A percentile compares a stretch with the other conserved stretches of the same genome.
phyloP scores from a whole-genome alignment of 2,113 vertebrate species.

The Apeltes quadracus region DNA sequence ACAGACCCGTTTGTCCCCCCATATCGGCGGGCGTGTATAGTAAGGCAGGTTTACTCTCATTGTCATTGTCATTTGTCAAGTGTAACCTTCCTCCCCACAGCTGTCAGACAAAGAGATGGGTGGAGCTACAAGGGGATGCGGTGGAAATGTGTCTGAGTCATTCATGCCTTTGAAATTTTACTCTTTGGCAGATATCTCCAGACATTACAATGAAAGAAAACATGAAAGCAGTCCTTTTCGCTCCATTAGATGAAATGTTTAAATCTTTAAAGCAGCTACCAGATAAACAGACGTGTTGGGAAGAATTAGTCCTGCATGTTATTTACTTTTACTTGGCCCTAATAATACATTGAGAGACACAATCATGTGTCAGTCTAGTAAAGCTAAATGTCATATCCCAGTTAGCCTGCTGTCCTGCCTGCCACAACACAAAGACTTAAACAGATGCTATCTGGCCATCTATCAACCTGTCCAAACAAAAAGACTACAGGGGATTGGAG shows the following conservation, averaged over 20 bases:
- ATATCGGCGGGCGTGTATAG: too few species aligned
- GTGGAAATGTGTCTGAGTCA: background rate
- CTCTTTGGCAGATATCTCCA: background rate
- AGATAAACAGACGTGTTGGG: background rate
- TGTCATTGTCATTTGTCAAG: too few species aligned
- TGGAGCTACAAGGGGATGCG: background rate
- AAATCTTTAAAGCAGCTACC: background rate
- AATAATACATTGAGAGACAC: slow-evolving; percentile 9
- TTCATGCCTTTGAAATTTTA: background rate
- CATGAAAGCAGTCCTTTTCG: background rate
- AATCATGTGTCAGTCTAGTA: slow-evolving; percentile 18
- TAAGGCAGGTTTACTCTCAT: too few species aligned
- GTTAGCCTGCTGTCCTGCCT: slow-evolving; percentile 28
- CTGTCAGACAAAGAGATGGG: slow-evolving; percentile 4
- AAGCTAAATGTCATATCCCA: slow-evolving; percentile 28
- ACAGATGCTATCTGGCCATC: slow-evolving; percentile 67
- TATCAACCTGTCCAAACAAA: slow-evolving; percentile 71
- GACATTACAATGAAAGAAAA: background rate
- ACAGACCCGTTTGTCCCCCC: too few species aligned
- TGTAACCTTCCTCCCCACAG: background rate
- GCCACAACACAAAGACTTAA: slow-evolving; percentile 50
- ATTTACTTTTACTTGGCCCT: too few species aligned
- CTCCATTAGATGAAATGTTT: background rate
- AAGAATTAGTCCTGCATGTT: too few species aligned
- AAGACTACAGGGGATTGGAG: slow-evolving; percentile 47